These are phyloP conservation scores for Carcharodon carcharias DNA, from an alignment of 2,797 vertebrate genomes.

Conservation along the genomic window DNA sequence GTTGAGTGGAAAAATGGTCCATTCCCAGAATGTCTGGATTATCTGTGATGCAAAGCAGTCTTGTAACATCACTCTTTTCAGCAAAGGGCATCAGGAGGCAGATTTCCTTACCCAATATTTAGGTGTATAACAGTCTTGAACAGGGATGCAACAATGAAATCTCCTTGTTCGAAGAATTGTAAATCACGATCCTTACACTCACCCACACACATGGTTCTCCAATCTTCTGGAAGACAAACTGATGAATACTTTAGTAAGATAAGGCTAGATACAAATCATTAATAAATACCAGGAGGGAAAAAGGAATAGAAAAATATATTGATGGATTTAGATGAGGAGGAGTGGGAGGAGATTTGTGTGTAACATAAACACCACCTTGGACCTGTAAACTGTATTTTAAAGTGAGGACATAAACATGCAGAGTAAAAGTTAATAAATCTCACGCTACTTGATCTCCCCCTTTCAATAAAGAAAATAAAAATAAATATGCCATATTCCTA, in stretches of 20 bases:
- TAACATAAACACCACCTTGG: background rate
- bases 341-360: background rate
- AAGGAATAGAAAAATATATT: background rate
- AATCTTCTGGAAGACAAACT: background rate
- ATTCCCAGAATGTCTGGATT: background rate
- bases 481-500: background rate
- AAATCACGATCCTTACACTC: background rate
- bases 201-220: background rate
- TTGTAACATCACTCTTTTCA: background rate
- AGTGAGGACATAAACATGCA: background rate
- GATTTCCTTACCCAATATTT: too few species aligned
- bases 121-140: too few species aligned
- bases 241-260: background rate
- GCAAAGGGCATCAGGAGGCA: background rate
- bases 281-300: background rate
- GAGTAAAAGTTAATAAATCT: background rate
- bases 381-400: background rate
- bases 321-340: background rate
- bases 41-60: background rate
- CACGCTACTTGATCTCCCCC: background rate
- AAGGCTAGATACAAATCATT: background rate
- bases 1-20: background rate
- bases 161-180: background rate
- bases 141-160: background rate
- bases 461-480: background rate